These are phyloP conservation scores for Marasmarcha lunaedactyla DNA, from an alignment of 2,888 invertebrate genomes.

Conservation along the genomic window DNA sequence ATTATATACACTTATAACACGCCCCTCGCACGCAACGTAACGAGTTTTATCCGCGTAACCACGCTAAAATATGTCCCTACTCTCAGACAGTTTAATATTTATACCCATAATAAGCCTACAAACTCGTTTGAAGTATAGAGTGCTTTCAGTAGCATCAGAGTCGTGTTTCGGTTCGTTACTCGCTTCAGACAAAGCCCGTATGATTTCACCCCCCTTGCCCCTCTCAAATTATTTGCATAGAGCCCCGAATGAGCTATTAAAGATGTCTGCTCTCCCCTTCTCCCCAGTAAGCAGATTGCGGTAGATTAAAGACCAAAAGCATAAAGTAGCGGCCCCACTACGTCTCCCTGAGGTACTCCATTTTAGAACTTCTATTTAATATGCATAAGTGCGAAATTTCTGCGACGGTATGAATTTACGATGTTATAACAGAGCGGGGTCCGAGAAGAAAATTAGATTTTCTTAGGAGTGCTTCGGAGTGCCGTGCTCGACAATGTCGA, in stretches of 20 bases:
- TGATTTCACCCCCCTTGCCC: conserved; percentile 42
- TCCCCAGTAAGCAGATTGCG: conserved; percentile 64
- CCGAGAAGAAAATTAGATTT: conserved; percentile 66
- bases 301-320: conserved; percentile 68
- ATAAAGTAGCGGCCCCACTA: conserved; percentile 38
- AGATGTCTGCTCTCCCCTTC: conserved; percentile 52
- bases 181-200: conserved; percentile 65
- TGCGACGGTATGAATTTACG: conserved; percentile 44
- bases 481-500: conserved; percentile 55
- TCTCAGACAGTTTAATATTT: conserved; percentile 54
- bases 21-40: conserved; percentile 30
- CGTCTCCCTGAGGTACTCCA: conserved; percentile 34
- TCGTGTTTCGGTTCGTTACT: conserved; percentile 64
- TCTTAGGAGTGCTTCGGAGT: conserved; percentile 48
- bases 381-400: conserved; percentile 52
- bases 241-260: conserved; percentile 70
- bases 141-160: conserved; percentile 58
- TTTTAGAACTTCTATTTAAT: conserved; percentile 45
- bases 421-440: conserved; percentile 44
- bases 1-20: conserved; percentile 15
- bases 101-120: conserved; percentile 50
- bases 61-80: conserved; percentile 27
- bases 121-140: conserved; percentile 48
- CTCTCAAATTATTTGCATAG: conserved; percentile 67
- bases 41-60: conserved; percentile 48